Evolutionary conservation across 2,797 vertebrate species (phyloP), one percentile per base, ranked within the genome.

Genomic region (Hylomyscus alleni): DNA sequence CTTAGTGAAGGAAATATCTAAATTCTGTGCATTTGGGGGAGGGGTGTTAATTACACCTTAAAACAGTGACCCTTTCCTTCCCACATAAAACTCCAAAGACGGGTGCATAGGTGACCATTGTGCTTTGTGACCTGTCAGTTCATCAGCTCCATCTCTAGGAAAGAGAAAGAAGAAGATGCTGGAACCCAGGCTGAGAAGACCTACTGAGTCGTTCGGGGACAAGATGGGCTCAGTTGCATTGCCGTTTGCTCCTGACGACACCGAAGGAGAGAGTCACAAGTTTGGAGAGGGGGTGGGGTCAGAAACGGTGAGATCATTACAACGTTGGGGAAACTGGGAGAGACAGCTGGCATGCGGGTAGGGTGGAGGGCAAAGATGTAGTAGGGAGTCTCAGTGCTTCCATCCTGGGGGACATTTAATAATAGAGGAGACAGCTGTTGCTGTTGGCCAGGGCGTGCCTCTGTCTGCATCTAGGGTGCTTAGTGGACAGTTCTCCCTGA

Each of bases 351-450:
- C 67, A 47, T 29, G 44, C 6, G 91, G 95, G 89, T 19, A 89
- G 86, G 92, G 97, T 72, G 6, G 90, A 67, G 77, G 54, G 62
- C 67, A 86, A 83, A 95, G 89, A 47, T 87, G 95, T 62, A 92
- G 56, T 44, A 84, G 85, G 86, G 81, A 82, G 62, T 60, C 90
- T 84, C 44, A 26, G 56, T 26, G 54, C 67, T 90, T 82, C 95
- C 94, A 50, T 85, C 92, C 94, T 94, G 89, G 77, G 95, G 91
- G 93, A 84, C 9, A 37, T 88, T 97, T 98, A 97, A 98, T 97
- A 97, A 97, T 97, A 97, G 97, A 97, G 77, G 84, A 96, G 85
- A 52, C 96, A 97, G 97, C 97, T 97, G 97, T 94, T 90, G 10
- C 92, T 93, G 91, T 29, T 87, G 62, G 76, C 40, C 31, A 73